Percentiles rank a stretch among this genome's conserved stretches.
These are phyloP conservation scores for Cyprinodon diabolis DNA, from an alignment of 2,797 vertebrate genomes.

Conservation along the genomic window DNA sequence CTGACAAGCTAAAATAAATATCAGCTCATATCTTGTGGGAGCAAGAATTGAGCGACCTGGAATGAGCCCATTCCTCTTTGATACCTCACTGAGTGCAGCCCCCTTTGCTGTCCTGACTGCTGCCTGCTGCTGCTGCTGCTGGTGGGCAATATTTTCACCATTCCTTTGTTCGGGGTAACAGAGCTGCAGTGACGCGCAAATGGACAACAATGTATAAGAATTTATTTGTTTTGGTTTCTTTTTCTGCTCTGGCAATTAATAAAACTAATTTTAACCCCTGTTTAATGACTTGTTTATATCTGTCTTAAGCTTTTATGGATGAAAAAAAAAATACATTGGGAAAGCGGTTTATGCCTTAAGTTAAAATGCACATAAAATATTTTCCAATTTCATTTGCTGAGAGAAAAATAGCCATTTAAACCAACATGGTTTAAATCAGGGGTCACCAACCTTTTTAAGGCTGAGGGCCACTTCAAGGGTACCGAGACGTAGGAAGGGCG, in stretches of 20 bases:
- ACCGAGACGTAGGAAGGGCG: too few species aligned
- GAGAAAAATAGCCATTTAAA: too few species aligned
- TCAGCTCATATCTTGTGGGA: conserved; percentile 49
- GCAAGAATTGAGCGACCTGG: conserved; percentile 46
- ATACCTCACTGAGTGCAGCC: conserved; percentile 62
- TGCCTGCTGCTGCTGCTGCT: conserved; percentile 76
- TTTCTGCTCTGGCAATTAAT: conserved; percentile 82
- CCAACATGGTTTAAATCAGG: conserved; percentile 43
- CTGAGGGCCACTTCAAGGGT: too few species aligned
- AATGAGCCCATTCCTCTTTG: conserved; percentile 32
- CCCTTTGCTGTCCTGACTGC: conserved; percentile 75
- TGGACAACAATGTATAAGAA: conserved; percentile 75
- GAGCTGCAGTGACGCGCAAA: conserved; percentile 59
- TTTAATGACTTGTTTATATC: conserved; percentile 24
- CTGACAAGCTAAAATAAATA: conserved; percentile 54
- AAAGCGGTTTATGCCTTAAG: neutral
- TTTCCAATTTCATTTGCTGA: neutral
- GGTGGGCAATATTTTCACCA: conserved; percentile 77
- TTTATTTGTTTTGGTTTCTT: conserved; percentile 57
- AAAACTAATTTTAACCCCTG: conserved; percentile 87
- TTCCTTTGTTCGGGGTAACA: conserved; percentile 75
- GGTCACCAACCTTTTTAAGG: too few species aligned
- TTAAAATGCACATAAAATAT: neutral
- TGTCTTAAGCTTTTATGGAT: neutral
- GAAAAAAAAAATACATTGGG: neutral